phyloP scores from a whole-genome alignment of 2,113 vertebrate genomes.

The Motacilla alba region DNA sequence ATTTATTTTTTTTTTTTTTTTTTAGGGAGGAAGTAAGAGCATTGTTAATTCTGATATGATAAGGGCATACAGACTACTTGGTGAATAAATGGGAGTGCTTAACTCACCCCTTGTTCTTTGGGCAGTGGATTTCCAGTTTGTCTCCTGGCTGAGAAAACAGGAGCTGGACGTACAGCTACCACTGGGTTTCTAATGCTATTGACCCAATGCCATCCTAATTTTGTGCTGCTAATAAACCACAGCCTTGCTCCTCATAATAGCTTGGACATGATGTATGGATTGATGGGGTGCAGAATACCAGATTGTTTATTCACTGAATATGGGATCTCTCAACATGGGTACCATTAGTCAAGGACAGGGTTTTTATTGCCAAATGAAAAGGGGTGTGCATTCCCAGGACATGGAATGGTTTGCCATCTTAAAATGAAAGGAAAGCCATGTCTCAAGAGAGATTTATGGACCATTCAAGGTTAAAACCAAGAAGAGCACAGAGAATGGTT shows the following conservation, averaged over 20 bases:
- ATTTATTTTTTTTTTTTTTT: neutral
- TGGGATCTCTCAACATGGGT: neutral
- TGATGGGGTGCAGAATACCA: neutral
- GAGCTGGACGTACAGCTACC: neutral
- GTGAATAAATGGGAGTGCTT: neutral
- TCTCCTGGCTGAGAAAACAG: neutral
- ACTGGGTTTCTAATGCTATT: neutral
- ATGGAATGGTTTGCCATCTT: neutral
- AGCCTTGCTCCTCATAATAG: neutral
- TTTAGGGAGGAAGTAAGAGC: rapidly evolving
- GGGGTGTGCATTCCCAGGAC: neutral
- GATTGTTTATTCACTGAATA: neutral
- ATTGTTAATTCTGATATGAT: neutral
- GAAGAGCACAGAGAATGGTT: neutral
- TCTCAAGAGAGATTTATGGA: neutral
- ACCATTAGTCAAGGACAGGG: neutral
- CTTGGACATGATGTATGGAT: neutral
- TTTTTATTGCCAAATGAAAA: neutral
- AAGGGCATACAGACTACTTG: neutral
- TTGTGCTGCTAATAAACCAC: neutral
- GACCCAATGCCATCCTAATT: neutral
- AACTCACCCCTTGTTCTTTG: neutral
- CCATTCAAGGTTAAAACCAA: neutral
- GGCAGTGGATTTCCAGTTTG: neutral
- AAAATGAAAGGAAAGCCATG: neutral